These are phyloP conservation scores for Trimorus sp. DNA, from an alignment of 2,888 invertebrate genomes.

Conservation along the genomic window DNA sequence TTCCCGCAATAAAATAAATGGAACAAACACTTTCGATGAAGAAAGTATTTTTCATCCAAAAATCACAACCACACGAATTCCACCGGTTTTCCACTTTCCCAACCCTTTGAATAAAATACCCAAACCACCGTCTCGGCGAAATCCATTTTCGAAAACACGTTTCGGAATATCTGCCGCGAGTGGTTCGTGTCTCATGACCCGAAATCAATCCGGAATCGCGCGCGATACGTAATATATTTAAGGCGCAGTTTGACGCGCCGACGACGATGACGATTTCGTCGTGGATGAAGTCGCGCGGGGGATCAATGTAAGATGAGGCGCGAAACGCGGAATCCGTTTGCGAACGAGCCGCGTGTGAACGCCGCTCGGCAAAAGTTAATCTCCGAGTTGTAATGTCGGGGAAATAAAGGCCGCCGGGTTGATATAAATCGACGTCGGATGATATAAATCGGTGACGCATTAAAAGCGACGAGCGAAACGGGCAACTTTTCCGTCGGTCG, in stretches of 20 bases:
- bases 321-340: conserved; percentile 31
- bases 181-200: conserved; percentile 54
- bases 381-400: conserved; percentile 69
- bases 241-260: conserved; percentile 41
- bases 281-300: conserved; percentile 36
- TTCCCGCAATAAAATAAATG: too few relatives aligned
- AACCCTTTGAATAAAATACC: conserved; percentile 17
- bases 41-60: too few relatives aligned
- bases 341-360: conserved; percentile 20
- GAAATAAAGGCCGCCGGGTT: conserved; percentile 63
- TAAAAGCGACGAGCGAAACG: conserved; percentile 65
- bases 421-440: conserved; percentile 69
- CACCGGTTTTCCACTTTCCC: conserved; percentile 14
- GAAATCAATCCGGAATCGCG: conserved; percentile 54
- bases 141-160: conserved; percentile 38
- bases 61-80: not conserved
- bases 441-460: conserved; percentile 58
- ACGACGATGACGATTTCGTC: conserved; percentile 45
- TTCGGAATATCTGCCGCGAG: conserved; percentile 11
- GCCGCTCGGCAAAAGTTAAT: conserved; percentile 68
- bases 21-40: too few relatives aligned
- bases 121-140: conserved; percentile 14
- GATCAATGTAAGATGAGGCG: conserved; percentile 52
- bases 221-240: conserved; percentile 51
- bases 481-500: conserved; percentile 53